Base-by-base conservation (phyloP, 2,113 vertebrate genomes). In the Falco punctatus region DNA sequence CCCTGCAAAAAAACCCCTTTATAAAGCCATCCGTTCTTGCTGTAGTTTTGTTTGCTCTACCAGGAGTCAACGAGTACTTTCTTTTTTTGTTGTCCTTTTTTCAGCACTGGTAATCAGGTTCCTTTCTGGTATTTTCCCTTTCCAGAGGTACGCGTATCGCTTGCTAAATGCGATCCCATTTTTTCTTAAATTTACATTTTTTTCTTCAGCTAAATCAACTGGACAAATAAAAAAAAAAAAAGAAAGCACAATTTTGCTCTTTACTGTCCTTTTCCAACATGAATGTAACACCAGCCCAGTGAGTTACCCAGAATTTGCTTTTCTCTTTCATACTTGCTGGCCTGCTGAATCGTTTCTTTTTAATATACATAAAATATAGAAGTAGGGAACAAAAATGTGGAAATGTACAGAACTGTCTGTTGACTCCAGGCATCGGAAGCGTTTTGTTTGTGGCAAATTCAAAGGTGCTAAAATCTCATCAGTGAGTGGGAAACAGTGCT, bases 401-500 rank as follows among this genome's bases (percentile, higher is more conserved):
- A 64, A 82, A 89, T 6, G 44, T 13, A 78, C 66, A 61, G 71
- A 93, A 92, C 21, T 70, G 69, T 79, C 78, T 84, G 74, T 89
- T 92, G 95, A 94, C 92, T 93, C 84, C 94, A 96, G 93, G 96
- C 91, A 94, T 10, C 40, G 13, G 61, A 90, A 97, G 92, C 69
- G 91, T 96, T 96, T 95, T 92, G 87, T 58, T 93, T 38, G 38
- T 38, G 38, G 96, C 81, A 92, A 97, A 97, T 95, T 79, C 55
- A 1, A 87, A 97, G 90, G 97, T 95, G 94, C 94, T 97, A 95
- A 97, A 97, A 96, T 69, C 93, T 97, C 87, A 91, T 90, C 94
- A 80, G 64, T 14, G 48, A 96, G 93, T 93, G 89, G 96, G 88
- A 96, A 98, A 88, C 16, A 59, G 94, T 64, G 95, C 94, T 98